A percentile compares a stretch with the other conserved stretches of the same genome.
phyloP scores from a whole-genome alignment of 2,797 vertebrate species.

The Myripristis jacobus region DNA sequence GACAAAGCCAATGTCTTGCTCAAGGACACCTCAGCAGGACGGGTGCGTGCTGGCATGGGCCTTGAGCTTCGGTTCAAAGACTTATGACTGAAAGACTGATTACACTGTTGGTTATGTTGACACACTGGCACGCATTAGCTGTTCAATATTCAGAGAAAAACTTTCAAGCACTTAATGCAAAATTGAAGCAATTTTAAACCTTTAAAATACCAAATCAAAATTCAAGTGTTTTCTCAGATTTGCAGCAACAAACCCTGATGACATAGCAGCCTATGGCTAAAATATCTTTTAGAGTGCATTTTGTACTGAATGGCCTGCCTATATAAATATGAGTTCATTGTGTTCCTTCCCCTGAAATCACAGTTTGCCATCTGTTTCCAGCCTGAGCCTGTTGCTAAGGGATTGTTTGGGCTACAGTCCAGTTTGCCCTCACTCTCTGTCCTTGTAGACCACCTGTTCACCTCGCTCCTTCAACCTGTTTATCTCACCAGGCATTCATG shows the following conservation, averaged over 20 bases:
- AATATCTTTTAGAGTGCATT: slow-evolving; percentile 52
- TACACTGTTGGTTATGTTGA: slow-evolving; percentile 29
- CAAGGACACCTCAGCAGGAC: too few species aligned
- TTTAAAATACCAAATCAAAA: slow-evolving; percentile 51
- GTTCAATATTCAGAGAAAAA: slow-evolving; percentile 35
- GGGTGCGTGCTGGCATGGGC: too few species aligned
- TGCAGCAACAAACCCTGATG: slow-evolving; percentile 28
- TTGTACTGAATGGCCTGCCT: slow-evolving; percentile 47
- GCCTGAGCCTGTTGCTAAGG: slow-evolving; percentile 49
- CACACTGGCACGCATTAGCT: slow-evolving; percentile 23
- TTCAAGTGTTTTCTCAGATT: slow-evolving; percentile 41
- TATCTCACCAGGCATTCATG: slow-evolving; percentile 59
- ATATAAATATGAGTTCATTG: slow-evolving; percentile 69
- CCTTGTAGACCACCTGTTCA: slow-evolving; percentile 78
- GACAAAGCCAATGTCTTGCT: too few species aligned
- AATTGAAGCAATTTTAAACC: slow-evolving; percentile 50
- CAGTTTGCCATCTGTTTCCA: slow-evolving; percentile 72
- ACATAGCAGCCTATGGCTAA: slow-evolving; percentile 47
- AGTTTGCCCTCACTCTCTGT: slow-evolving; percentile 73
- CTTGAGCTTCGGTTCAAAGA: too few species aligned
- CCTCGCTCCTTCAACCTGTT: slow-evolving; percentile 63
- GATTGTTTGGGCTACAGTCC: slow-evolving; percentile 78
- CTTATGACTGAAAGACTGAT: not conserved
- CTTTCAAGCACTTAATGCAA: slow-evolving; percentile 38
- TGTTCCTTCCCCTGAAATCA: slow-evolving; percentile 57